phyloP scores from a whole-genome alignment of 2,888 invertebrate species.

The Acrobasis repandana region DNA sequence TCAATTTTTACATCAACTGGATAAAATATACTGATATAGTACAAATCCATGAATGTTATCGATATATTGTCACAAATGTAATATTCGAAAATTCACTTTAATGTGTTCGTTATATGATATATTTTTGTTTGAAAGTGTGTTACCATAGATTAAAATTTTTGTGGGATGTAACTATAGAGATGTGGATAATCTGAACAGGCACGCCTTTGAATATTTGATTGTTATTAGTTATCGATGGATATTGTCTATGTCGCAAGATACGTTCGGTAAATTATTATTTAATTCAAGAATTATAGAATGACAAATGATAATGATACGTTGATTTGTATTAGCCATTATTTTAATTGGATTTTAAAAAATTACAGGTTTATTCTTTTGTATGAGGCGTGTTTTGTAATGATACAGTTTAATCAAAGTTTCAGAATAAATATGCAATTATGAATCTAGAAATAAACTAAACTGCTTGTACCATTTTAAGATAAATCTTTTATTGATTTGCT shows the following conservation, averaged over 20 bases:
- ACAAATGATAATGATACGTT: conserved; percentile 18
- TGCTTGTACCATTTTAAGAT: no score
- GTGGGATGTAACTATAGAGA: conserved; percentile 23
- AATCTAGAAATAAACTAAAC: not conserved
- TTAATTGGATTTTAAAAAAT: conserved; percentile 2
- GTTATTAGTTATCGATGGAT: conserved; percentile 26
- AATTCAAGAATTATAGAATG: conserved; percentile 8
- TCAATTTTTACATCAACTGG: conserved; percentile 59
- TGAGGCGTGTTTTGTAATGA: not conserved
- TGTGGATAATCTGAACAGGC: conserved; percentile 30
- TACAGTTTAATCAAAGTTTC: not conserved
- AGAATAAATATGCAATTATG: not conserved
- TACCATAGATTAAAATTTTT: conserved; percentile 16
- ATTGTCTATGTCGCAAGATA: conserved; percentile 9
- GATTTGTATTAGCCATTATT: not conserved
- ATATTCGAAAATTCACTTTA: not conserved
- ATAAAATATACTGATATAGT: conserved; percentile 34
- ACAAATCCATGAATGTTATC: conserved; percentile 7
- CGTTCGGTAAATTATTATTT: conserved; percentile 12
- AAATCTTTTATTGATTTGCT: no score
- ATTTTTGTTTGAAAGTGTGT: conserved; percentile 6
- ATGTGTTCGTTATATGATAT: not conserved
- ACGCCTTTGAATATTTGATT: conserved; percentile 31
- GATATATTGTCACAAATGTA: conserved; percentile 4
- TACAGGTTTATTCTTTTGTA: not conserved